Evolutionary conservation across 2,888 invertebrate species (phyloP), one percentile per base, ranked within the genome.

Genomic region (Theretra japonica): DNA sequence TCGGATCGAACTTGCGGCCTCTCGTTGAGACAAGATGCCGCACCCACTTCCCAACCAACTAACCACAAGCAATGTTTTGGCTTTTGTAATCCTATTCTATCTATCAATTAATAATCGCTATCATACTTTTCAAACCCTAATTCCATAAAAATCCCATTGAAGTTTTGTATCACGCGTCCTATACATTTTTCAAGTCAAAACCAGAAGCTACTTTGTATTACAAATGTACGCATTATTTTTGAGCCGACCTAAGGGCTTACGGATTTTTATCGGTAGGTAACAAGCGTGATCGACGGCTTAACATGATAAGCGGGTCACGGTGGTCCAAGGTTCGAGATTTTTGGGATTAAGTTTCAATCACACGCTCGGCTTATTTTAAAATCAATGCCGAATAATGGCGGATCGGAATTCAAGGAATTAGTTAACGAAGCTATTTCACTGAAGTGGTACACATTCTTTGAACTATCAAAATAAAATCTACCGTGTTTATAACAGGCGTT

Each of bases 291-390:
- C 17, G 48, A 25, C 17, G 41, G 41, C 15, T 65, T 65, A 41
- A 19, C 28, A 21, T 41, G 11, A 41, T 62, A 65, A 65, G 65
- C 65, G 21, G 21, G n/a, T 11, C 62, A 41, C 65, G 41, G 48
- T 48, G 23, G 65, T 60, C 60, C n/a, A 60, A 30, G 8, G 1
- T 28, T n/a, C 41, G 21, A 25, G 2, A 62, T 41, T 65, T 48
- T 23, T 23, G 48, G 41, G 65, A 65, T 65, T 48, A 65, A 0
- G 21, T 11, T 41, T 23, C n/a, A 23, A 48, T 48, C 17, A 48
- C 17, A 48, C 23, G 23, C 23, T 7, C 15, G 15, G 15, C 23
- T 48, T 23, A 7, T 41, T 33, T 28, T 25, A 1, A 41, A 62
- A 62, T 33, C 4, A 19, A 50, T 19, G 41, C 41, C 2, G 41